Percentiles rank a stretch among this genome's conserved stretches.
phyloP scores from a whole-genome alignment of 2,113 vertebrate genomes.

The Cariama cristata region DNA sequence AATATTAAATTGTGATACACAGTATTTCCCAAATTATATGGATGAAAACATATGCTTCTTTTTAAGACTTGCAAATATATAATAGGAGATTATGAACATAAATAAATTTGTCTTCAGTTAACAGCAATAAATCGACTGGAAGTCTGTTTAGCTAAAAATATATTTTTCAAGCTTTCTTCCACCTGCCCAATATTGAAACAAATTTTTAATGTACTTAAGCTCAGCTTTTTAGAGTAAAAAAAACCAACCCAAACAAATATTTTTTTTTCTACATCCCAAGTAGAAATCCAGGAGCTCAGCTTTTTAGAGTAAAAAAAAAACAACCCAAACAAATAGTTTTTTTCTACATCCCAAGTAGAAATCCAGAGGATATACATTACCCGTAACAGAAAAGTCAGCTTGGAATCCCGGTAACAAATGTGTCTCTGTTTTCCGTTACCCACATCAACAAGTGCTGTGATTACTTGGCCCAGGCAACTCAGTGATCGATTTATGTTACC shows the following conservation, averaged over 20 bases:
- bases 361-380: conserved; percentile 62
- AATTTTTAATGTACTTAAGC: rapidly evolving
- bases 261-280: background rate
- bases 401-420: conserved; percentile 94
- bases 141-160: background rate
- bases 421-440: conserved; percentile 92
- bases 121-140: background rate
- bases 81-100: background rate
- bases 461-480: conserved; percentile 94
- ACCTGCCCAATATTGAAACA: background rate
- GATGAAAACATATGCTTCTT: background rate
- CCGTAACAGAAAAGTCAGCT: conserved; percentile 92
- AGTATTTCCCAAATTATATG: background rate
- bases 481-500: conserved; percentile 95
- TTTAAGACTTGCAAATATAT: background rate
- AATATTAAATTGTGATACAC: background rate
- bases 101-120: background rate
- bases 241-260: background rate
- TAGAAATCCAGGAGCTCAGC: background rate
- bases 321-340: background rate
- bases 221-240: background rate
- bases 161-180: background rate
- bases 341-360: background rate
- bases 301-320: background rate
- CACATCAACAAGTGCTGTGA: conserved; percentile 93